A percentile compares a stretch with the other conserved stretches of the same genome.
These are phyloP conservation scores for Aproaerema taeniolella DNA, from an alignment of 2,888 invertebrate genomes.

Conservation along the genomic window DNA sequence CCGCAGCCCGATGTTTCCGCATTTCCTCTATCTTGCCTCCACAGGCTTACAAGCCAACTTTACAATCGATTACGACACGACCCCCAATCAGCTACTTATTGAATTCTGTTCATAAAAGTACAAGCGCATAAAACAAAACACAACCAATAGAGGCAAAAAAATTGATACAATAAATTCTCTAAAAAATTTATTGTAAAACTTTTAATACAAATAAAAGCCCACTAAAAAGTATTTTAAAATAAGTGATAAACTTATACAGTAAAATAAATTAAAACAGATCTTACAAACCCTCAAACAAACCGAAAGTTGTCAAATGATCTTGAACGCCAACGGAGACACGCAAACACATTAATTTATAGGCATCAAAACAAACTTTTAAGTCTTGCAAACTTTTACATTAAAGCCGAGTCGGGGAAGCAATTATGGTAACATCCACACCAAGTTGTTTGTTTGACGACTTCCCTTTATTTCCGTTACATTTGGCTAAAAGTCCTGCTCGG, in stretches of 20 bases:
- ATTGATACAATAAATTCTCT: too few species aligned
- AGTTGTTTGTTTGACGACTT: slow-evolving; percentile 34
- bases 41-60: slow-evolving; percentile 18
- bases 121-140: too few species aligned
- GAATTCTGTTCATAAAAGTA: slow-evolving; percentile 3
- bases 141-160: too few species aligned
- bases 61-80: slow-evolving; percentile 7
- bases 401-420: slow-evolving; percentile 48
- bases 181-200: too few species aligned
- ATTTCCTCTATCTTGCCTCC: slow-evolving; percentile 21
- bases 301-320: slow-evolving; percentile 36
- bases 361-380: slow-evolving; percentile 63
- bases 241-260: too few species aligned
- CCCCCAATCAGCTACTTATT: neutral
- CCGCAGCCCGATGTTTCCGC: slow-evolving; percentile 44
- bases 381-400: slow-evolving; percentile 69
- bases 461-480: slow-evolving; percentile 34
- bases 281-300: slow-evolving; percentile 22
- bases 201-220: too few species aligned
- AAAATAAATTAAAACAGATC: too few species aligned
- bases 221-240: too few species aligned
- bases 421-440: slow-evolving; percentile 54
- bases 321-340: slow-evolving; percentile 48
- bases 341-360: slow-evolving; percentile 71
- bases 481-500: slow-evolving; percentile 14